A percentile compares a stretch with the other conserved stretches of the same genome.
phyloP scores from a whole-genome alignment of 1,140 invertebrate species.

The Prorops nasuta region DNA sequence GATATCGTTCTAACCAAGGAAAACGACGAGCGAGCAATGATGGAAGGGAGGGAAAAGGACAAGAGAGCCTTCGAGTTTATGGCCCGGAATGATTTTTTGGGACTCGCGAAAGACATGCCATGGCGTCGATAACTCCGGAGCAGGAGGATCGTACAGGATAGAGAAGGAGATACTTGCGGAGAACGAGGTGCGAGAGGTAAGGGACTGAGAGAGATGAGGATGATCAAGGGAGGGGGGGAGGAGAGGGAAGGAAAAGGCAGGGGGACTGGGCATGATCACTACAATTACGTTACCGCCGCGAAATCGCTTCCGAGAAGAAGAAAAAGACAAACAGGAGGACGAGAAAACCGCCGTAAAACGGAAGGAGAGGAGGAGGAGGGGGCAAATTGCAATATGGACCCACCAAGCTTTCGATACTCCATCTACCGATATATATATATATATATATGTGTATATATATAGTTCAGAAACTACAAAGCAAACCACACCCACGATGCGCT shows the following conservation, averaged over 20 bases:
- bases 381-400: not conserved
- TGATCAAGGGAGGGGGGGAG: no score
- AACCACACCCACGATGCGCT: no score
- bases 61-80: slow-evolving; percentile 18
- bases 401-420: not conserved
- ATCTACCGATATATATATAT: no score
- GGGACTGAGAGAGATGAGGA: no score
- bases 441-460: no score
- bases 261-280: slow-evolving; percentile 46
- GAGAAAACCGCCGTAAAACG: slow-evolving; percentile 6
- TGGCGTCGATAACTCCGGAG: no score
- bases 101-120: slow-evolving; percentile 26
- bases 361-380: slow-evolving; percentile 1
- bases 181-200: no score
- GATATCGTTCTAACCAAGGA: slow-evolving; percentile 12
- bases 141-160: no score
- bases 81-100: slow-evolving; percentile 30
- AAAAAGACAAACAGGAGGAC: slow-evolving; percentile 21
- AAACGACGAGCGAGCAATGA: not conserved
- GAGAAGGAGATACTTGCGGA: no score
- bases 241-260: no score
- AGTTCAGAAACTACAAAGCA: no score
- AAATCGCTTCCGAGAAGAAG: slow-evolving; percentile 43
- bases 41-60: not conserved
- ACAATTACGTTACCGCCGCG: slow-evolving; percentile 46